Conservation (phyloP, 2,797 vertebrate species). For the Sphenopsis melanotis region DNA sequence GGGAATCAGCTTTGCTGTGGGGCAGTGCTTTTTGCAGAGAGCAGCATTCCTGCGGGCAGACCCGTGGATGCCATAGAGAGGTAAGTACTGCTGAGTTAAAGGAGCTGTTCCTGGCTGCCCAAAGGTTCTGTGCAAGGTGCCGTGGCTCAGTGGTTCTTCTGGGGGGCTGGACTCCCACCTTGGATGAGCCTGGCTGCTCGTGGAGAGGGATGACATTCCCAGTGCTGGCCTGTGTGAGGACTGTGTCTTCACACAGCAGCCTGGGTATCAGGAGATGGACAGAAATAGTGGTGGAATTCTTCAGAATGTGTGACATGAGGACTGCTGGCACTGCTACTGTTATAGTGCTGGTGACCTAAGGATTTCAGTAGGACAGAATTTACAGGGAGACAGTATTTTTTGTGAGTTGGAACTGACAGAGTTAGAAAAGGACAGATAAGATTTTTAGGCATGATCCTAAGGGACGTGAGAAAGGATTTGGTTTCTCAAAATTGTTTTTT, state of each 20-base stretch:
- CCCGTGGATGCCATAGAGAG: background rate
- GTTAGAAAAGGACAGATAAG: background rate
- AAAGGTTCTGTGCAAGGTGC: background rate
- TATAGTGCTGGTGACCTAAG: background rate
- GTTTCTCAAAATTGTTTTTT: background rate
- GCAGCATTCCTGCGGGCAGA: background rate
- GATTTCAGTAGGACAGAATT: background rate
- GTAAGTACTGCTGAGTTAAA: background rate
- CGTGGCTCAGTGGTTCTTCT: background rate
- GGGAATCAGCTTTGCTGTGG: background rate
- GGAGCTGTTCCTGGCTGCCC: background rate
- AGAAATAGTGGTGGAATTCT: background rate
- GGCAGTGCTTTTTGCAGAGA: background rate
- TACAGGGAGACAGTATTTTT: background rate
- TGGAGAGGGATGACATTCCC: background rate
- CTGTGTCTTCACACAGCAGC: background rate
- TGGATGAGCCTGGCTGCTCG: rapidly evolving
- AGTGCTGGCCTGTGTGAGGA: rapidly evolving
- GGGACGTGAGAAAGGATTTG: background rate
- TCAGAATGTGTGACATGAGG: background rate
- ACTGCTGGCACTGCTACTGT: background rate
- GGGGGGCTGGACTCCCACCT: background rate
- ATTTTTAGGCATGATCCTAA: background rate
- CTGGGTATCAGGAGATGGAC: background rate
- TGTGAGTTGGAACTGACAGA: background rate